Evolutionary conservation across 2,113 vertebrate genomes (phyloP).

Genomic region (Gulo gulo): DNA sequence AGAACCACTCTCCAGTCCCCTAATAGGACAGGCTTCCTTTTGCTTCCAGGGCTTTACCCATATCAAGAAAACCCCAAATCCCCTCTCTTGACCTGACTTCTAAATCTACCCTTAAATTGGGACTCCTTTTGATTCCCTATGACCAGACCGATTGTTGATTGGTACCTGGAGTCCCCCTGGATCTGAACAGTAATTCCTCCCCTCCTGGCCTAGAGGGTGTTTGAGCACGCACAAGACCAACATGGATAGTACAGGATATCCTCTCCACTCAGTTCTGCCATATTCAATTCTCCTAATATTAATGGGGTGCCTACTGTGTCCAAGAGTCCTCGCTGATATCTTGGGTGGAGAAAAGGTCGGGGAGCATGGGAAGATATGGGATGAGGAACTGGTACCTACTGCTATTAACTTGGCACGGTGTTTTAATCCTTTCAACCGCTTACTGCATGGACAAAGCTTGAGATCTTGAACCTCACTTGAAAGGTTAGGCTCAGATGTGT

Average conservation of each 20-base stretch:
- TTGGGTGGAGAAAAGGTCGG: no score
- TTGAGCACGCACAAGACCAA: accelerated
- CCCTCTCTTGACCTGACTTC: neutral
- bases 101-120: neutral
- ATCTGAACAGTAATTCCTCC: neutral
- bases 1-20: neutral
- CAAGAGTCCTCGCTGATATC: neutral
- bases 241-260: neutral
- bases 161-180: neutral
- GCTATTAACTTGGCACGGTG: neutral
- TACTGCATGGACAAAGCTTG: neutral
- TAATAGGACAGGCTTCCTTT: neutral
- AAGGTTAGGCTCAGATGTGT: neutral
- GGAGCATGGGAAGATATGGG: neutral
- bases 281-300: neutral
- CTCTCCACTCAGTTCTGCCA: neutral
- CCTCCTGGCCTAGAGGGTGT: neutral
- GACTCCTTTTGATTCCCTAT: neutral
- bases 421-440: neutral
- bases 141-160: neutral
- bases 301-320: neutral
- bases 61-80: neutral
- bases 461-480: neutral
- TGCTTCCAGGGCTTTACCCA: neutral
- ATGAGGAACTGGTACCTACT: neutral